These are phyloP conservation scores for Distichodus sexfasciatus DNA, from an alignment of 2,797 vertebrate species.

Conservation along the genomic window DNA sequence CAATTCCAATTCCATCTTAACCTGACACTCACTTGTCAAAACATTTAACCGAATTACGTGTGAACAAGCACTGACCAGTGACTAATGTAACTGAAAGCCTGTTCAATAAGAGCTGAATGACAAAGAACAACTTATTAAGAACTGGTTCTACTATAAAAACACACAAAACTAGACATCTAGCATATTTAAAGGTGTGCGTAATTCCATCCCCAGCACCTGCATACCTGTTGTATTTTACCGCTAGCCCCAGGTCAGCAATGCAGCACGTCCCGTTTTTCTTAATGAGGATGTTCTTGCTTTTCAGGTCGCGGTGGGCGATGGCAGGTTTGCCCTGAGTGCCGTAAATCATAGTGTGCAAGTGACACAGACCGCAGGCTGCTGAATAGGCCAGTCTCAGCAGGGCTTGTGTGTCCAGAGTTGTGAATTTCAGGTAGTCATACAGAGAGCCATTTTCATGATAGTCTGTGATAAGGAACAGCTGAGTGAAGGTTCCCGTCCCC, in stretches of 20 bases:
- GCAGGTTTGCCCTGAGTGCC: constrained; percentile 97
- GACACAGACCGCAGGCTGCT: constrained; percentile 91
- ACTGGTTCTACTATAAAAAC: too few species aligned
- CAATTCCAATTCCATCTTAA: too few species aligned
- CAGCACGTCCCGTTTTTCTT: constrained; percentile 96
- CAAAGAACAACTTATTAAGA: too few species aligned
- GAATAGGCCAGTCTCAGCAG: constrained; percentile 90
- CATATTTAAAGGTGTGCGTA: too few species aligned
- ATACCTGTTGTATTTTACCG: constrained; percentile 83
- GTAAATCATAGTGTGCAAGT: constrained; percentile 96
- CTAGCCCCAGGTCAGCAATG: constrained; percentile 94
- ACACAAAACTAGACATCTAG: too few species aligned
- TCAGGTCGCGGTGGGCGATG: constrained; percentile 94
- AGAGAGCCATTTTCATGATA: constrained; percentile 93
- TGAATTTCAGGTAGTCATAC: constrained; percentile 90
- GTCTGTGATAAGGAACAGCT: constrained; percentile 96
- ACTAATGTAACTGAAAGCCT: too few species aligned
- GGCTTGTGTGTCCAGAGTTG: constrained; percentile 84
- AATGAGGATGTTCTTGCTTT: constrained; percentile 96
- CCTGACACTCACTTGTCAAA: too few species aligned
- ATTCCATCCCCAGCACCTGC: too few species aligned
- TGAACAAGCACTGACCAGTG: too few species aligned
- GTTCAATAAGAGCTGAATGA: too few species aligned
- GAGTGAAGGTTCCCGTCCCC: constrained; percentile 92
- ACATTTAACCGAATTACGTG: too few species aligned